These are phyloP conservation scores for Clivina fossor DNA, from an alignment of 2,888 invertebrate species.

Conservation along the genomic window DNA sequence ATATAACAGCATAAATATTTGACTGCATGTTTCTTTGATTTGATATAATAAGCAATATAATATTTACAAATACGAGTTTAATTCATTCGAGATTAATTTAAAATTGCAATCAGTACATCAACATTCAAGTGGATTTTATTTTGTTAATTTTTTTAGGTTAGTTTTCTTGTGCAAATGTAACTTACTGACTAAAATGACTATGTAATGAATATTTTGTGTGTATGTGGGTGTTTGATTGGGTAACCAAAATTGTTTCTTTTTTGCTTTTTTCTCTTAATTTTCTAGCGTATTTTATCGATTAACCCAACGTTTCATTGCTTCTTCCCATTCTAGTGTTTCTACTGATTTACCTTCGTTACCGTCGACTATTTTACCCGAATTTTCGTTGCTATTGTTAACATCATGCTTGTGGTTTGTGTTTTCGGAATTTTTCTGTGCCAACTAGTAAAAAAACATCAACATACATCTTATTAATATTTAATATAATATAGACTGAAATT, in stretches of 20 bases:
- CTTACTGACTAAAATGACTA: slow-evolving; percentile 3
- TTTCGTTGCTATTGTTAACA: slow-evolving; percentile 38
- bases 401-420: slow-evolving; percentile 39
- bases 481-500: too few relatives aligned
- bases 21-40: too few relatives aligned
- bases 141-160: slow-evolving; percentile 9
- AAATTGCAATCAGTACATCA: slow-evolving; percentile 22
- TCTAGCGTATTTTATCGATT: slow-evolving; percentile 58
- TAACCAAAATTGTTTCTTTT: background rate
- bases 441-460: slow-evolving; percentile 29
- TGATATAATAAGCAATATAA: slow-evolving; percentile 18
- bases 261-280: too few relatives aligned
- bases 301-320: slow-evolving; percentile 67
- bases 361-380: slow-evolving; percentile 36
- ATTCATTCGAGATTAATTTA: slow-evolving; percentile 10
- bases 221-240: background rate
- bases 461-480: background rate
- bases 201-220: background rate
- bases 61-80: slow-evolving; percentile 18
- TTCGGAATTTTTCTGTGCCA: slow-evolving; percentile 30
- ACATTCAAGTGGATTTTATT: slow-evolving; percentile 20
- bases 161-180: background rate
- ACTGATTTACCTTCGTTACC: slow-evolving; percentile 46
- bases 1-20: too few relatives aligned
- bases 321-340: slow-evolving; percentile 60